phyloP scores from a whole-genome alignment of 2,888 invertebrate species.

The Oxyscelio sp. region DNA sequence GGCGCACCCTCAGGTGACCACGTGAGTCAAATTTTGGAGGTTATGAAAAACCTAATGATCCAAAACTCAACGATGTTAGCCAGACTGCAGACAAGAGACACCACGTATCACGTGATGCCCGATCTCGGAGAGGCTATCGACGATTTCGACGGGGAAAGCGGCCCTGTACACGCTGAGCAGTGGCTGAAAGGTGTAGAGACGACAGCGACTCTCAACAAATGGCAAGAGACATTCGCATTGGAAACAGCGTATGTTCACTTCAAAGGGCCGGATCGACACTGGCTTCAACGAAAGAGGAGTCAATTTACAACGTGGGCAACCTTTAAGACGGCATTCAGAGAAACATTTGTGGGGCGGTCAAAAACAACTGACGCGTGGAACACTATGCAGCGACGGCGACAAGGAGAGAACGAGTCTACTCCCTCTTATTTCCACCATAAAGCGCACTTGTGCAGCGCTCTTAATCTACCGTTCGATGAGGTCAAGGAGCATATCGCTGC shows the following conservation, averaged over 20 bases:
- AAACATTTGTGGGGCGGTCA: not conserved
- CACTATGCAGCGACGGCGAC: slow-evolving; percentile 13
- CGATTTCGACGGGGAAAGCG: slow-evolving; percentile 35
- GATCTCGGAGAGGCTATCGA: slow-evolving; percentile 50
- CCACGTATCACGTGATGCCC: slow-evolving; percentile 44
- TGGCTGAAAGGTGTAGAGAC: slow-evolving; percentile 49
- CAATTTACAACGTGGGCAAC: not conserved
- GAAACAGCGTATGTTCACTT: slow-evolving; percentile 38
- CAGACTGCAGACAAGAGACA: no score
- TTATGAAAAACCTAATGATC: no score
- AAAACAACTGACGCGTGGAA: slow-evolving; percentile 3
- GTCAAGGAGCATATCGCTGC: slow-evolving; percentile 29
- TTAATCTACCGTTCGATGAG: slow-evolving; percentile 20
- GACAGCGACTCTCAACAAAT: no score
- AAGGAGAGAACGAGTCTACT: slow-evolving; percentile 20
- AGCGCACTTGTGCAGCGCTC: no score
- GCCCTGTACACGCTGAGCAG: slow-evolving; percentile 34
- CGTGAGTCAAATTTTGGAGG: no score
- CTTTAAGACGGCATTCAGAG: not conserved
- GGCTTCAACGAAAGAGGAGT: slow-evolving; percentile 2
- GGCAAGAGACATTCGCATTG: slow-evolving; percentile 45
- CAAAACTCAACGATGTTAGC: no score
- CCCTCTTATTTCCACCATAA: no score
- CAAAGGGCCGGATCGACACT: slow-evolving; percentile 11
- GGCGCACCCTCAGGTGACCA: no score